phyloP scores from a whole-genome alignment of 2,113 vertebrate genomes.

The Rhea pennata region DNA sequence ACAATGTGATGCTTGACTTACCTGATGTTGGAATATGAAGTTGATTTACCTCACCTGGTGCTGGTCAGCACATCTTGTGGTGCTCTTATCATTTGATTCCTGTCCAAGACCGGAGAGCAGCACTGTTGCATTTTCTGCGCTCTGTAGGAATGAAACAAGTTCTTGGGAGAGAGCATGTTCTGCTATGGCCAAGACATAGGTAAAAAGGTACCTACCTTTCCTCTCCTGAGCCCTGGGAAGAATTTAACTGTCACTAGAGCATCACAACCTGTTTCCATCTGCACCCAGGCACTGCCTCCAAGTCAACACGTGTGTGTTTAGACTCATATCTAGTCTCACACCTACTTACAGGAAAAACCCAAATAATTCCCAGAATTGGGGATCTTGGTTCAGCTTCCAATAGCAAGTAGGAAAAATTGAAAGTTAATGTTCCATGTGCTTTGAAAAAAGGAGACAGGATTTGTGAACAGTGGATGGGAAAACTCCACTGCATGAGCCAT shows the following conservation, averaged over 20 bases:
- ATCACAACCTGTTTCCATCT: background rate
- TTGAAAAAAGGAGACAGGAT: background rate
- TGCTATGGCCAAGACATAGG: rapidly evolving
- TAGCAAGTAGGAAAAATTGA: background rate
- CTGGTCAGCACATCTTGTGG: background rate
- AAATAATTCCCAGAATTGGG: background rate
- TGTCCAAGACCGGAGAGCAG: background rate
- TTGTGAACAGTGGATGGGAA: background rate
- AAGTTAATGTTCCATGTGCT: background rate
- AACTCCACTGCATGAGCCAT: background rate
- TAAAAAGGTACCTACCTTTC: background rate
- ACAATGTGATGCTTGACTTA: background rate
- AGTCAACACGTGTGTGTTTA: background rate
- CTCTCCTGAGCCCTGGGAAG: background rate
- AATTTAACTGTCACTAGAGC: background rate
- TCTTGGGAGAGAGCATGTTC: background rate
- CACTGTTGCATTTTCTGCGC: background rate
- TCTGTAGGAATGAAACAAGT: rapidly evolving
- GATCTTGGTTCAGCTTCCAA: background rate
- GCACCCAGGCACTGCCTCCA: background rate
- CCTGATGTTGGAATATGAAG: background rate
- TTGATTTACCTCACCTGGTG: background rate
- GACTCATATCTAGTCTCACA: background rate
- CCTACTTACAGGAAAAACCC: background rate
- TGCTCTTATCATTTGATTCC: background rate